Conservation (phyloP, 2,888 invertebrate genomes). For the Leptinotarsa tumamoca region DNA sequence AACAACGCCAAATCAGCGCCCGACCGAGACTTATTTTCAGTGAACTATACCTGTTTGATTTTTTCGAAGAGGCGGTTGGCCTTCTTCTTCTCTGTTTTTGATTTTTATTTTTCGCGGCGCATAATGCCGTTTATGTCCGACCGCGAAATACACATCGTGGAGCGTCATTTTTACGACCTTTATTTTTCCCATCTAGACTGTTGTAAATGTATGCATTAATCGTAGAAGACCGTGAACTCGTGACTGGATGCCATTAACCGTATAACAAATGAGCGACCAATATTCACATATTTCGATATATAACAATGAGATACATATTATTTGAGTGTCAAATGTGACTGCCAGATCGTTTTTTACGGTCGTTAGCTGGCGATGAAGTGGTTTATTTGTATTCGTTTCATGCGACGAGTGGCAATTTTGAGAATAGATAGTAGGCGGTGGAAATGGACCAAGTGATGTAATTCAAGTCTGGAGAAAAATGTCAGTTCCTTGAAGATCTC, state of each 20-base stretch:
- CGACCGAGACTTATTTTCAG: not conserved
- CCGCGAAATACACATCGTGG: conserved; percentile 2
- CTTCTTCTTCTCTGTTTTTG: conserved; percentile 31
- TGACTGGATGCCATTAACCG: conserved; percentile 34
- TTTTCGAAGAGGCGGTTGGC: conserved; percentile 40
- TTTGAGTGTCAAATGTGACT: conserved; percentile 1
- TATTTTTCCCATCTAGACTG: conserved; percentile 32
- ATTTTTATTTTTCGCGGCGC: conserved; percentile 18
- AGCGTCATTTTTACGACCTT: conserved; percentile 32
- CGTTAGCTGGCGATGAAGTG: not conserved
- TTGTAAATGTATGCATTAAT: conserved; percentile 35
- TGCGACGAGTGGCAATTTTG: not conserved
- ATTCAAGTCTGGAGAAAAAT: too few species aligned
- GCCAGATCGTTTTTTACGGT: not conserved
- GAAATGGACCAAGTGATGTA: not conserved
- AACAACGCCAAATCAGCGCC: not conserved
- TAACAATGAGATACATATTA: conserved; percentile 8
- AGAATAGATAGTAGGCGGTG: not conserved
- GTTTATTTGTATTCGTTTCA: not conserved
- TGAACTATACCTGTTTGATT: conserved; percentile 39
- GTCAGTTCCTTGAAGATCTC: not conserved
- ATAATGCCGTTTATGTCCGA: conserved; percentile 23
- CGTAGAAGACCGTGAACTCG: conserved; percentile 41
- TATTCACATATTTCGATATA: conserved; percentile 8
- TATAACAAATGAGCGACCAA: conserved; percentile 24